phyloP scores from a whole-genome alignment of 2,797 vertebrate species.

The Anas bahamensis region DNA sequence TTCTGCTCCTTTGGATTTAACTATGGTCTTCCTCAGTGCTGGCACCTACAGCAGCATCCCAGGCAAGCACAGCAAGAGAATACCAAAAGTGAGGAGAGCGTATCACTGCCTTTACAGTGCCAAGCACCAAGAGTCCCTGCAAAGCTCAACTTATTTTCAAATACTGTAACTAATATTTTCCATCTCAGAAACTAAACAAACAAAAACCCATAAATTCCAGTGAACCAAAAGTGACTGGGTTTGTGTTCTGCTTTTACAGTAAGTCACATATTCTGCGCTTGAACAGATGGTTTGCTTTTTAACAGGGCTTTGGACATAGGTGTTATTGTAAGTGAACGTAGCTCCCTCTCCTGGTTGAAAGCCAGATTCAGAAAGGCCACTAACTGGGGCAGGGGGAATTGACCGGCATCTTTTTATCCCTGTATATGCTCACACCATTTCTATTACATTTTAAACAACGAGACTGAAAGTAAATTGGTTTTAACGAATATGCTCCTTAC shows the following conservation, averaged over 20 bases:
- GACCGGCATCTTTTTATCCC: not conserved
- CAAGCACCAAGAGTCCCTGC: not conserved
- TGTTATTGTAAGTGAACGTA: slow-evolving; percentile 68
- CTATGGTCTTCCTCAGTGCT: fast-evolving
- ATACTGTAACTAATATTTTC: not conserved
- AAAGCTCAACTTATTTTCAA: not conserved
- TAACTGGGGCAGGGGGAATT: not conserved
- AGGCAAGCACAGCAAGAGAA: not conserved
- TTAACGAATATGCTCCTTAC: not conserved
- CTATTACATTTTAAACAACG: not conserved
- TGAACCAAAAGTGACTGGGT: fast-evolving
- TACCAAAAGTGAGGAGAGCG: fast-evolving
- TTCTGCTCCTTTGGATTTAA: not conserved
- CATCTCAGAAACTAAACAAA: not conserved
- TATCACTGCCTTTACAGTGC: fast-evolving
- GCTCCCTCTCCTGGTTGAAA: slow-evolving; percentile 79
- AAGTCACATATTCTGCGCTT: not conserved
- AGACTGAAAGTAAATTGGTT: not conserved
- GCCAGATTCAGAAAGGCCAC: not conserved
- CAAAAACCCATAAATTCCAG: not conserved
- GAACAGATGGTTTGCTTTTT: not conserved
- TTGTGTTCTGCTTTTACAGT: not conserved
- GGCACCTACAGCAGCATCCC: fast-evolving
- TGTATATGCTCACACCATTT: not conserved
- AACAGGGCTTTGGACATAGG: not conserved